Base-by-base conservation (phyloP, 2,113 vertebrate genomes). In the Cynoglossus semilaevis region DNA sequence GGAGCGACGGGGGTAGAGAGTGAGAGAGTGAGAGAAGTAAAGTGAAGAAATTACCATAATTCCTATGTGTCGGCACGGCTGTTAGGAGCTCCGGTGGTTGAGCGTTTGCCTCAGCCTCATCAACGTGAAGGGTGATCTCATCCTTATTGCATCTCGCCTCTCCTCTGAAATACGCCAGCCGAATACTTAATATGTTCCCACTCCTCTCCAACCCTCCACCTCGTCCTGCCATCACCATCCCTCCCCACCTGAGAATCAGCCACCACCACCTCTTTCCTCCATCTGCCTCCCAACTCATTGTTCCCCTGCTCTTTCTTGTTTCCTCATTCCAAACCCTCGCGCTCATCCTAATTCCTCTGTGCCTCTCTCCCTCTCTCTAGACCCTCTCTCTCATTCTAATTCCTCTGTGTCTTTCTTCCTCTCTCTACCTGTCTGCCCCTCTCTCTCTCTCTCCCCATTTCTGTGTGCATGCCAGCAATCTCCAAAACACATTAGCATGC, bases 111-210 rank as follows among this genome's bases (percentile, higher is more conserved):
- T 94, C 82, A 92, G 95, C 94, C 94, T 96, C 94, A 97, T 98
- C 95, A 97, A 95, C 93, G 93, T 96, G 95, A 97, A 98, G 96
- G 96, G 94, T 93, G 92, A 96, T 95, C 94, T 94, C 95, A 96
- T 97, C 94, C 92, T 93, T 93, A 94, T 92, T 94, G 94, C 94
- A 94, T 94, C 93, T 94, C 91, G 93, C 90, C 93, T 94, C 92
- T 90, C 93, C 91, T 86, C 90, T 83, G 91, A 85, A 92, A 91
- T 87, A 96, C 86, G 93, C 92, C 74, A 63, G 70, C 76, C 80
- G 95, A 96, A 97, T 98, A 92, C 92, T 89, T 96, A 96, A 97
- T 96, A 92, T 79, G 37, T 63, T 60, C 75, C 68, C 8, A 70
- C 38, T 58, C 75, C 74, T 15, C 63, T 68, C 60, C 79, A 81